Percentiles rank a stretch among this genome's conserved stretches.
These are phyloP conservation scores for Schrankia costaestrigalis DNA, from an alignment of 2,888 invertebrate genomes.

Conservation along the genomic window DNA sequence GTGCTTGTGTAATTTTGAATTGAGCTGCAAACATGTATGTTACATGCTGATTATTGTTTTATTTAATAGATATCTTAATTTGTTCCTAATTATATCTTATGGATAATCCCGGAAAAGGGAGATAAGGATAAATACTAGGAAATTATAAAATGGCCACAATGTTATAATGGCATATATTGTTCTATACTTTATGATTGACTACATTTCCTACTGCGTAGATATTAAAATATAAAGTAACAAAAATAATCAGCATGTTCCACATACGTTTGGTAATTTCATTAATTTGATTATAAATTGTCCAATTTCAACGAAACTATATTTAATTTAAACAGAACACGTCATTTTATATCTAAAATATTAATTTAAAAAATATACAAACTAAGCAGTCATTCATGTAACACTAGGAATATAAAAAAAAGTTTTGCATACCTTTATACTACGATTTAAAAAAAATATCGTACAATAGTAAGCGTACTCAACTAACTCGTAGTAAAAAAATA, in stretches of 20 bases:
- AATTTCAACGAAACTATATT: slow-evolving; percentile 50
- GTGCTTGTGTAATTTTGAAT: slow-evolving; percentile 45
- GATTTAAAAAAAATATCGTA: slow-evolving; percentile 60
- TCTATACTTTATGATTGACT: neutral
- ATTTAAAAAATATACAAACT: slow-evolving; percentile 74
- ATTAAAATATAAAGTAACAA: neutral
- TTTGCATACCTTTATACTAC: slow-evolving; percentile 53
- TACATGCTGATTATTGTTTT: slow-evolving; percentile 35
- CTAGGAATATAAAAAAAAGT: slow-evolving; percentile 59
- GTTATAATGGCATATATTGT: neutral
- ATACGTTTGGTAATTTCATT: slow-evolving; percentile 37
- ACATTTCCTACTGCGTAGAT: neutral
- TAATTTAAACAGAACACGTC: slow-evolving; percentile 60
- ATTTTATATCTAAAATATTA: slow-evolving; percentile 55
- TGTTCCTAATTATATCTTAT: too few relatives aligned
- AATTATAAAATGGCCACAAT: slow-evolving; percentile 7
- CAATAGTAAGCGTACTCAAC: slow-evolving; percentile 76
- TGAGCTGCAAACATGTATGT: slow-evolving; percentile 38
- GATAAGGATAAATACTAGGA: too few relatives aligned
- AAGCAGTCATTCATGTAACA: slow-evolving; percentile 77
- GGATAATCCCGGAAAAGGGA: too few relatives aligned
- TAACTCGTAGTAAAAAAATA: slow-evolving; percentile 64
- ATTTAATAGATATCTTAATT: too few relatives aligned
- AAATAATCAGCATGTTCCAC: slow-evolving; percentile 27
- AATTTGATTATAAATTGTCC: slow-evolving; percentile 32